Evolutionary conservation across 2,113 vertebrate genomes (phyloP).

Genomic region (Trematocara unimaculatum): DNA sequence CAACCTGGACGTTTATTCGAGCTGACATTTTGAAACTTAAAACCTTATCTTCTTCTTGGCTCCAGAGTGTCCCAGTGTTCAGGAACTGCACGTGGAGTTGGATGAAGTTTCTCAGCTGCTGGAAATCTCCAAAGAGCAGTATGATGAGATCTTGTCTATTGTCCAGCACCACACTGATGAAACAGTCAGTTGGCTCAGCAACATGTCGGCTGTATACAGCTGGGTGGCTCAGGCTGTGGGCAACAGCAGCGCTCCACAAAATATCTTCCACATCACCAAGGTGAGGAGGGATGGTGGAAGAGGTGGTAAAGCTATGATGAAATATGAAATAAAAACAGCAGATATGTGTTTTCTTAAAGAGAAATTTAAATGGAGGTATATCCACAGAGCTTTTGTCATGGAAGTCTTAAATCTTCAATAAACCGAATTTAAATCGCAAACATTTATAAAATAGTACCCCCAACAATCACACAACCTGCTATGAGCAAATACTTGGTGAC

Average conservation of each 20-base stretch:
- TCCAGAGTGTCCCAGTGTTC: constrained; percentile 80
- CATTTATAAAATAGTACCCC: neutral
- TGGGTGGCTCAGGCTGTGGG: constrained; percentile 81
- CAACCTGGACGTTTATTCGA: neutral
- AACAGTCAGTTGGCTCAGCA: constrained; percentile 73
- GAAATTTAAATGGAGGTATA: neutral
- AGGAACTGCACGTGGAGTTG: constrained; percentile 79
- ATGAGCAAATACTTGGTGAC: neutral
- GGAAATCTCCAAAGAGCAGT: constrained; percentile 81
- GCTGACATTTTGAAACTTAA: neutral
- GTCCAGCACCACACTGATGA: constrained; percentile 81
- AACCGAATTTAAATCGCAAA: neutral
- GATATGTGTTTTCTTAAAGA: neutral
- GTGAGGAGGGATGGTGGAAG: constrained; percentile 58
- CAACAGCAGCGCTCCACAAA: constrained; percentile 59
- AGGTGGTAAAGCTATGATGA: neutral
- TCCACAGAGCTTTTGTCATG: neutral
- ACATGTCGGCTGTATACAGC: constrained; percentile 80
- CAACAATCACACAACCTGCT: neutral
- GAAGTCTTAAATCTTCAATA: neutral
- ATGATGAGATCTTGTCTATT: constrained; percentile 79
- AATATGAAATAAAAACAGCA: neutral
- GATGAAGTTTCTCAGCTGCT: constrained; percentile 79
- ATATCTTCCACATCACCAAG: constrained; percentile 76
- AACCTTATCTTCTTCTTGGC: neutral